A percentile compares a stretch with the other conserved stretches of the same genome.
phyloP scores from a whole-genome alignment of 2,888 invertebrate species.

The Leptopilina syphax region DNA sequence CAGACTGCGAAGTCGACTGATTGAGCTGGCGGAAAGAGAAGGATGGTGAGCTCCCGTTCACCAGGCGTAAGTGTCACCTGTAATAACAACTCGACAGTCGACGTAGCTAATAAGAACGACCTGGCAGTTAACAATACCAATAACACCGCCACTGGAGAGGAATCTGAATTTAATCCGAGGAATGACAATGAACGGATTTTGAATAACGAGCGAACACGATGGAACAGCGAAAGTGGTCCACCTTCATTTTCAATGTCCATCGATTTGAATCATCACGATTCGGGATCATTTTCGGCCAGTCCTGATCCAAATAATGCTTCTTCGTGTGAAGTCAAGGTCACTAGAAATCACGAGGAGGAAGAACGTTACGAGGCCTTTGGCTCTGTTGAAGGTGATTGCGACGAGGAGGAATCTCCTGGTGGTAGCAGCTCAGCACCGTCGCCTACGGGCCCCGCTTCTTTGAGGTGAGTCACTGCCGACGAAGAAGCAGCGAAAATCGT shows the following conservation, averaged over 20 bases:
- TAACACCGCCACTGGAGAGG: conserved; percentile 37
- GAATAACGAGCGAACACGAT: conserved; percentile 46
- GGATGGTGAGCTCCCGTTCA: conserved; percentile 73
- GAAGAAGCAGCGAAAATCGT: no score
- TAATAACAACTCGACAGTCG: conserved; percentile 42
- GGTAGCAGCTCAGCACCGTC: conserved; percentile 71
- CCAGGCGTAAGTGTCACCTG: conserved; percentile 54
- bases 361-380: conserved; percentile 74
- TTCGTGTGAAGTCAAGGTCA: conserved; percentile 49
- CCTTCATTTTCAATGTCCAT: conserved; percentile 67
- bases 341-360: conserved; percentile 63
- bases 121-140: conserved; percentile 40
- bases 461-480: conserved; percentile 55
- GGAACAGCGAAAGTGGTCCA: conserved; percentile 66
- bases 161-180: conserved; percentile 7
- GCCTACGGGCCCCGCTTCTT: conserved; percentile 60
- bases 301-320: conserved; percentile 55
- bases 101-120: conserved; percentile 44
- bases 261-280: conserved; percentile 62
- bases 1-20: background rate
- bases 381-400: conserved; percentile 62
- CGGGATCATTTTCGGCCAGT: conserved; percentile 63
- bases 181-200: conserved; percentile 33
- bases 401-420: conserved; percentile 66
- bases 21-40: conserved; percentile 55